phyloP scores from a whole-genome alignment of 2,888 invertebrate genomes.

The Platynereis dumerilii region DNA sequence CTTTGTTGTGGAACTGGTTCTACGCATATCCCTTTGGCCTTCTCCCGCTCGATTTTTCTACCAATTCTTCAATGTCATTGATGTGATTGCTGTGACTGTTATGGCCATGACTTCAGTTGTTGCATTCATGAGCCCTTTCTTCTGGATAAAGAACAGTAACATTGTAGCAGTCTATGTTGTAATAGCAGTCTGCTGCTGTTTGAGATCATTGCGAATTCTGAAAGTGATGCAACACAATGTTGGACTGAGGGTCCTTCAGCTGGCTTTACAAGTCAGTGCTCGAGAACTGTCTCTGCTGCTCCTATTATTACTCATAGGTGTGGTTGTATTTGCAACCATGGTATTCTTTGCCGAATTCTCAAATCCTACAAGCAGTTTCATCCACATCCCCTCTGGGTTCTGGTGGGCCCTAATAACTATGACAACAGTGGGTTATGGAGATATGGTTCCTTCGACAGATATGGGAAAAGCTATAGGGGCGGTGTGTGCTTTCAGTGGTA shows the following conservation, averaged over 20 bases:
- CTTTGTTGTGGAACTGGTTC: constrained; percentile 10
- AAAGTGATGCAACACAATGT: constrained; percentile 31
- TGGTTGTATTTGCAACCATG: constrained; percentile 32
- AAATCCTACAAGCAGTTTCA: constrained; percentile 30
- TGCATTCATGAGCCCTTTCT: too few relatives aligned
- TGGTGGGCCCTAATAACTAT: constrained; percentile 50
- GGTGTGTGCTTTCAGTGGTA: constrained; percentile 46
- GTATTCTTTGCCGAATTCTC: constrained; percentile 31
- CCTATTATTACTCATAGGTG: constrained; percentile 30
- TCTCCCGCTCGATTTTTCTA: constrained; percentile 8
- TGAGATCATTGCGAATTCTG: constrained; percentile 30
- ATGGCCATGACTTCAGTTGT: not conserved
- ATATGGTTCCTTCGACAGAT: constrained; percentile 40
- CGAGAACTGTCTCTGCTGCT: constrained; percentile 31
- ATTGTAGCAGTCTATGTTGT: constrained; percentile 17
- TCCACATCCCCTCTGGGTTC: constrained; percentile 39
- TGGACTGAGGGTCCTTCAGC: constrained; percentile 29
- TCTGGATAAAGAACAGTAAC: constrained; percentile 8
- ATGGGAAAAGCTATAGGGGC: constrained; percentile 45
- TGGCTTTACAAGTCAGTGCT: constrained; percentile 27
- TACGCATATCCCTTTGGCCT: constrained; percentile 2
- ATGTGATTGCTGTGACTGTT: constrained; percentile 5
- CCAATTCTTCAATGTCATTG: constrained; percentile 17
- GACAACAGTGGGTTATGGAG: constrained; percentile 51
- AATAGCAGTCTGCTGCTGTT: constrained; percentile 19